These are phyloP conservation scores for Drosophila elegans DNA, from an alignment of 1,140 invertebrate species.

Conservation along the genomic window DNA sequence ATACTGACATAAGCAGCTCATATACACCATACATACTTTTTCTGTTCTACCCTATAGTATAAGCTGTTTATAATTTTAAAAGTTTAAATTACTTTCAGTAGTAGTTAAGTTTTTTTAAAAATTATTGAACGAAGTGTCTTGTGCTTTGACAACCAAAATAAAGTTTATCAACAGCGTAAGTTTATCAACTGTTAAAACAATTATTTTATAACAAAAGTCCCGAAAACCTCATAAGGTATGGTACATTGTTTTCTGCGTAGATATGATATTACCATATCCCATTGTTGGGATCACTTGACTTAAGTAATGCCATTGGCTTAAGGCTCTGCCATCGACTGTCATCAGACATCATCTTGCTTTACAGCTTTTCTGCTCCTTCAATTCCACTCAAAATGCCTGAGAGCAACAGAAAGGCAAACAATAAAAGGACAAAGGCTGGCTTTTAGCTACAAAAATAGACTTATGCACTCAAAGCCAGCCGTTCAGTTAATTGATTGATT, in stretches of 20 bases:
- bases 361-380: conserved; percentile 1
- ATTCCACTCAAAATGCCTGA: conserved; percentile 27
- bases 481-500: conserved; percentile 59
- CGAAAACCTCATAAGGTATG: background rate
- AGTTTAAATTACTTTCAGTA: too few species aligned
- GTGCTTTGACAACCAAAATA: too few species aligned
- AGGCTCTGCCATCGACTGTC: conserved; percentile 1
- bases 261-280: too few species aligned
- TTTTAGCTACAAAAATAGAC: conserved; percentile 58
- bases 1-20: too few species aligned
- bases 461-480: conserved; percentile 48
- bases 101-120: too few species aligned
- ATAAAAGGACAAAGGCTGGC: conserved; percentile 35
- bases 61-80: too few species aligned
- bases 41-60: too few species aligned
- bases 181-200: too few species aligned
- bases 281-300: background rate
- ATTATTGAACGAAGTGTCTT: too few species aligned
- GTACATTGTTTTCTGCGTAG: background rate
- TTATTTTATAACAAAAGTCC: too few species aligned
- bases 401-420: conserved; percentile 15
- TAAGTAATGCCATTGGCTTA: background rate
- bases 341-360: conserved; percentile 12
- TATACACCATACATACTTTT: too few species aligned
- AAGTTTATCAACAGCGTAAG: too few species aligned